Percentiles rank a stretch among this genome's conserved stretches.
phyloP scores from a whole-genome alignment of 23 tunicate species.

The Aplidium turbinatum region DNA sequence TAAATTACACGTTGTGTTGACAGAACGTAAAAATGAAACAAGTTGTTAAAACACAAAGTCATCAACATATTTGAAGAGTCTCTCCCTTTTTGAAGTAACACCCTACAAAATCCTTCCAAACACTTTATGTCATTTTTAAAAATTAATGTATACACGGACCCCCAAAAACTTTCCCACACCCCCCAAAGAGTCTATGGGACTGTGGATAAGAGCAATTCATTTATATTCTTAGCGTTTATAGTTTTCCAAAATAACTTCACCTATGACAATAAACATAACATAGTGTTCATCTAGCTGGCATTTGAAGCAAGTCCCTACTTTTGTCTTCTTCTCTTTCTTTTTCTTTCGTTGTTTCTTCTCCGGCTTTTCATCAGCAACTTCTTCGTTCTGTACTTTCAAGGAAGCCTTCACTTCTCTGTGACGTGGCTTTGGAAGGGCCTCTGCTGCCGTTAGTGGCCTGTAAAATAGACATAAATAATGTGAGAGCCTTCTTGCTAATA shows the following conservation, averaged over 20 bases:
- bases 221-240: too few relatives aligned
- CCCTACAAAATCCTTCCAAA: neutral
- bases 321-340: conserved; percentile 54
- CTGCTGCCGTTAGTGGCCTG: conserved; percentile 74
- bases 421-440: conserved; percentile 59
- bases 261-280: too few relatives aligned
- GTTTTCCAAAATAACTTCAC: too few relatives aligned
- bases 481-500: too few relatives aligned
- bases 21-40: neutral
- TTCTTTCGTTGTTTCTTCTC: conserved; percentile 38
- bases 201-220: too few relatives aligned
- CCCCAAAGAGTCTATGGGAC: too few relatives aligned
- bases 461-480: too few relatives aligned
- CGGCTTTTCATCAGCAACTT: conserved; percentile 5
- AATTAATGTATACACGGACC: neutral
- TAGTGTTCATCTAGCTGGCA: too few relatives aligned
- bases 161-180: neutral
- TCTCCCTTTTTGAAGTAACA: too few relatives aligned
- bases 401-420: conserved; percentile 45
- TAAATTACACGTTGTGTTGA: neutral
- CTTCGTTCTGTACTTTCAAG: neutral
- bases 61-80: too few relatives aligned
- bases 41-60: too few relatives aligned
- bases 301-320: conserved; percentile 14
- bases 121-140: neutral